Conservation (phyloP, 2,888 invertebrate species). For the Ephialtes manifestator region DNA sequence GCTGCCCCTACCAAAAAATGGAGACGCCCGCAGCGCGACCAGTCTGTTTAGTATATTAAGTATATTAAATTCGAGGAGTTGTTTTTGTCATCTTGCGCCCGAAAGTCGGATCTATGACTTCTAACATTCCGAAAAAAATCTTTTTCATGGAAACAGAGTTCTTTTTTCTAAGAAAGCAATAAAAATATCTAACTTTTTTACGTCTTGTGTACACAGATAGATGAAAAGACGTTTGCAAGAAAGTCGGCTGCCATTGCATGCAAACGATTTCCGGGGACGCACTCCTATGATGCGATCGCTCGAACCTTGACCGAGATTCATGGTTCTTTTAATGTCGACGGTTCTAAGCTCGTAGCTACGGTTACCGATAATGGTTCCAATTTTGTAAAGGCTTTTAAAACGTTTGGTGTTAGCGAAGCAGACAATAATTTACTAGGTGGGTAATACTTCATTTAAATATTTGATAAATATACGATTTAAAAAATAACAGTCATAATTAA, state of each 20-base stretch:
- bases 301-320: constrained; percentile 39
- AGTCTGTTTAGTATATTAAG: too few species aligned
- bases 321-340: constrained; percentile 3
- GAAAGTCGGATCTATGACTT: too few species aligned
- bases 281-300: constrained; percentile 44
- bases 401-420: constrained; percentile 20
- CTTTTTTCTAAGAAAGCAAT: not conserved
- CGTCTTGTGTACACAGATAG: constrained; percentile 21
- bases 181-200: too few species aligned
- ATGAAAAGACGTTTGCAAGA: constrained; percentile 38
- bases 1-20: too few species aligned
- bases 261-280: constrained; percentile 42
- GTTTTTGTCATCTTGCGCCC: too few species aligned
- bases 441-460: constrained; percentile 3
- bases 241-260: constrained; percentile 55
- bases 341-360: constrained; percentile 28
- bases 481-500: too few species aligned
- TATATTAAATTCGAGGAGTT: too few species aligned
- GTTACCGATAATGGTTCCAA: too few species aligned
- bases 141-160: too few species aligned
- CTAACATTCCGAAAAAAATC: too few species aligned
- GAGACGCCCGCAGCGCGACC: too few species aligned
- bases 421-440: constrained; percentile 21
- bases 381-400: constrained; percentile 52
- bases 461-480: too few species aligned